Base-by-base conservation (phyloP, 2,888 invertebrate species). In the Synanthedon myopaeformis region DNA sequence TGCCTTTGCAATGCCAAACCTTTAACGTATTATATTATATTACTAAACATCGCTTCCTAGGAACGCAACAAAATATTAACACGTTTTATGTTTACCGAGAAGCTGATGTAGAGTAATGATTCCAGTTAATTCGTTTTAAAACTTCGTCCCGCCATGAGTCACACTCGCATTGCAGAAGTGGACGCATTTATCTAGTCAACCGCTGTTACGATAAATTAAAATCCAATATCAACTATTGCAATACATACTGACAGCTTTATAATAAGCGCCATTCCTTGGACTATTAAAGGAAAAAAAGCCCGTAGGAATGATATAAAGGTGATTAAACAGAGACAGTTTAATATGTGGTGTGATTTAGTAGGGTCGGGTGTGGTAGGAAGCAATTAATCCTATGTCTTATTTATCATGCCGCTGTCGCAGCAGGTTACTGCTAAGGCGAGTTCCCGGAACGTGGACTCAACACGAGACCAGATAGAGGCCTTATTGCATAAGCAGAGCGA, bases 341-440 rank as follows among this genome's bases (percentile, higher is more conserved):
- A 79, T 79, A 70, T 68, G 66, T 64, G 67, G 64, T 66, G 63
- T 79, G 77, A 79, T 82, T 79, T 76, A 78, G 72, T 78, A 63
- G 67, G 69, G 66, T 70, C 66, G 65, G 67, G 63, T 62, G 69
- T 70, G 71, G 75, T 78, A 81, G 82, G 85, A 84, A 83, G 81
- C 79, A 82, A 85, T 83, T 82, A 82, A 81, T 83, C 71, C 73
- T 74, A 73, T 71, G 74, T 74, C 77, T 79, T 82, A 82, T 82
- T 82, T 79, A 81, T 82, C 82, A 79, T 72, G 70, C 72, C 67
- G 69, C 70, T 74, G 78, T 69, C 83, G 59, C 82, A 78, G 82
- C 84, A 81, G 85, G 82, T 81, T 82, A 76, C 71, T 67, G 70
- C 61, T 64, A 60, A 61, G 65, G 61, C 62, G 69, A 66, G 73